These are phyloP conservation scores for Neotoma lepida DNA, from an alignment of 2,113 vertebrate species.

Conservation along the genomic window DNA sequence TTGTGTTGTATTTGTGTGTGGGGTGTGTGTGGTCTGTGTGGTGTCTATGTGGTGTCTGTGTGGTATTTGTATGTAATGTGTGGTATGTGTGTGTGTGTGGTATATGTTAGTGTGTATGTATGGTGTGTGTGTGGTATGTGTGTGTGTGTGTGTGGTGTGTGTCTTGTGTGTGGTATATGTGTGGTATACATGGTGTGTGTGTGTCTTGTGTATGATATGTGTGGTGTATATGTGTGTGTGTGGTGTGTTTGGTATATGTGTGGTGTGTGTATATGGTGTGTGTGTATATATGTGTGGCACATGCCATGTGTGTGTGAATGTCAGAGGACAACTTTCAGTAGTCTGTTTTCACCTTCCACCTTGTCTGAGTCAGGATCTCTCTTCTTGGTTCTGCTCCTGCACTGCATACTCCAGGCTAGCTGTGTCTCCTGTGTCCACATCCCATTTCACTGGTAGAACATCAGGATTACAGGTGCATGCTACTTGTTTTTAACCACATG, in stretches of 20 bases:
- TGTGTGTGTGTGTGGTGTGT: neutral
- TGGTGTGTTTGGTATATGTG: neutral
- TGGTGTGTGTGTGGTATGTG: neutral
- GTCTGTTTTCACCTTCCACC: neutral
- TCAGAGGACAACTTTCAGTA: neutral
- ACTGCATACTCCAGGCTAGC: neutral
- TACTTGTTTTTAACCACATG: neutral
- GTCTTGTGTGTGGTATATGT: no score
- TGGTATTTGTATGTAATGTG: no score
- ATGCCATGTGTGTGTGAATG: no score
- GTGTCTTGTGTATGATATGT: neutral
- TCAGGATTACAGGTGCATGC: neutral
- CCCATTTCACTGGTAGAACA: neutral
- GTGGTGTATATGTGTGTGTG: neutral
- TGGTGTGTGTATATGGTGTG: neutral
- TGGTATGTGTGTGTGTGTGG: neutral
- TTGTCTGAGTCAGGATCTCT: neutral
- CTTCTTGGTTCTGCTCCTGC: neutral
- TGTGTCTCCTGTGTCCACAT: neutral
- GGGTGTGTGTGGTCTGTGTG: neutral
- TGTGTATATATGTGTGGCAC: neutral
- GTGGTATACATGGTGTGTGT: no score
- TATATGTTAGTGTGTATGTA: neutral
- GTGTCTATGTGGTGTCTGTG: no score
- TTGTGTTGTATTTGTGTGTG: neutral